These are phyloP conservation scores for Marcusenius ussheri DNA, from an alignment of 2,113 vertebrate species.

Conservation along the genomic window DNA sequence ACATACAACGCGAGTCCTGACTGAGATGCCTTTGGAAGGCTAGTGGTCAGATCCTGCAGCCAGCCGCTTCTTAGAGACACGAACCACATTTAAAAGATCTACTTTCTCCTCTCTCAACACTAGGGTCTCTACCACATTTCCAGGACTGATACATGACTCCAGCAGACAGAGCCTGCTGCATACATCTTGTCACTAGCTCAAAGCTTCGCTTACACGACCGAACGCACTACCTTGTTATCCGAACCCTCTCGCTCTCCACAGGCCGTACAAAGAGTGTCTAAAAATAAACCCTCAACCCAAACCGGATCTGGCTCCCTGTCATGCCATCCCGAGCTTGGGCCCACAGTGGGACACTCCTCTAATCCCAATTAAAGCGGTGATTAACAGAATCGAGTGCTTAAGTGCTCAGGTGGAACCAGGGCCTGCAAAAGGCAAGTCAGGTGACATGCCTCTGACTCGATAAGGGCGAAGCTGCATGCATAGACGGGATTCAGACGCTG, in stretches of 20 bases:
- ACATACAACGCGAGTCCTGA: not conserved
- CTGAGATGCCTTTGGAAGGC: not conserved
- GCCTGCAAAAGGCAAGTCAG: not conserved
- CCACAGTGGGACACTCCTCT: not conserved
- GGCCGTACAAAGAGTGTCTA: not conserved
- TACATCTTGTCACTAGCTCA: not conserved
- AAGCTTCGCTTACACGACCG: not conserved
- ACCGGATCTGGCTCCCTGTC: not conserved
- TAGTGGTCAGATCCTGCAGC: not conserved
- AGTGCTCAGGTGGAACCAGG: not conserved
- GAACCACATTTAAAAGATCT: not conserved
- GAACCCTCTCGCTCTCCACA: not conserved
- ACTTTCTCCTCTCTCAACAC: not conserved
- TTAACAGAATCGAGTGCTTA: not conserved
- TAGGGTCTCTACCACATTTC: not conserved
- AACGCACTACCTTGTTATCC: not conserved
- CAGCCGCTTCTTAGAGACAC: not conserved
- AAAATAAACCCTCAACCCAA: not conserved
- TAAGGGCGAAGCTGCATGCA: not conserved
- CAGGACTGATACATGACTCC: not conserved
- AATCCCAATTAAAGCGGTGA: not conserved
- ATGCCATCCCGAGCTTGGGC: not conserved
- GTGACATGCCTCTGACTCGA: not conserved
- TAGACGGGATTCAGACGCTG: not conserved
- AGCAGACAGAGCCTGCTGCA: not conserved